Percentiles rank a stretch among this genome's conserved stretches.
phyloP scores from a whole-genome alignment of 2,888 invertebrate genomes.

The Lycaena phlaeas region DNA sequence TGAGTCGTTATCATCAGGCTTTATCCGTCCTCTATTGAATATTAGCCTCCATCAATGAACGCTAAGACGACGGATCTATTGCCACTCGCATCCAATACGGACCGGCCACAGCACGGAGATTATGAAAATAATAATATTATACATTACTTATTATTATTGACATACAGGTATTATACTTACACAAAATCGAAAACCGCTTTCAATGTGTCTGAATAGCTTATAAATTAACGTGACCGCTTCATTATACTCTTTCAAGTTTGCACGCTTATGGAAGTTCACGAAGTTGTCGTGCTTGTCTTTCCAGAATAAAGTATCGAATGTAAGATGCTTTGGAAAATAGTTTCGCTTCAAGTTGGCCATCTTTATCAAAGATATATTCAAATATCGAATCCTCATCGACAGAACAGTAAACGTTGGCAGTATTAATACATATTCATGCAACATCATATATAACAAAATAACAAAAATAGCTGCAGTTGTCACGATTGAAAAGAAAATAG shows the following conservation, averaged over 20 bases:
- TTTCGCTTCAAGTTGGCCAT: conserved; percentile 31
- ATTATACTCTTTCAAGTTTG: conserved; percentile 26
- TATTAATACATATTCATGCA: conserved; percentile 1
- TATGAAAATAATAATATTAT: too few relatives aligned
- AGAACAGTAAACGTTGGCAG: neutral
- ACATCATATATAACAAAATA: conserved; percentile 1
- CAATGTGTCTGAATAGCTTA: conserved; percentile 26
- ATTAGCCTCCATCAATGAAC: too few relatives aligned
- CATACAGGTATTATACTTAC: too few relatives aligned
- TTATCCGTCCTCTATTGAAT: too few relatives aligned
- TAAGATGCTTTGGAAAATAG: conserved; percentile 34
- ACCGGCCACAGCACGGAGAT: too few relatives aligned
- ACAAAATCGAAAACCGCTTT: conserved; percentile 29
- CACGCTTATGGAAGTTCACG: conserved; percentile 32
- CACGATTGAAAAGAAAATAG: conserved; percentile 5
- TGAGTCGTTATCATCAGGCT: too few relatives aligned
- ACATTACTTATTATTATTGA: too few relatives aligned
- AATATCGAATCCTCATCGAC: conserved; percentile 31
- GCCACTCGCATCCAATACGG: too few relatives aligned
- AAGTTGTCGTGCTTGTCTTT: conserved; percentile 29
- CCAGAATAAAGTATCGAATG: conserved; percentile 39
- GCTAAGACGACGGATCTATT: too few relatives aligned
- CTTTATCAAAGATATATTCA: conserved; percentile 45
- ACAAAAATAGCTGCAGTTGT: conserved; percentile 5
- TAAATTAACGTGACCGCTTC: conserved; percentile 32